phyloP scores from a whole-genome alignment of 2,113 vertebrate species.

The Pristiophorus japonicus region DNA sequence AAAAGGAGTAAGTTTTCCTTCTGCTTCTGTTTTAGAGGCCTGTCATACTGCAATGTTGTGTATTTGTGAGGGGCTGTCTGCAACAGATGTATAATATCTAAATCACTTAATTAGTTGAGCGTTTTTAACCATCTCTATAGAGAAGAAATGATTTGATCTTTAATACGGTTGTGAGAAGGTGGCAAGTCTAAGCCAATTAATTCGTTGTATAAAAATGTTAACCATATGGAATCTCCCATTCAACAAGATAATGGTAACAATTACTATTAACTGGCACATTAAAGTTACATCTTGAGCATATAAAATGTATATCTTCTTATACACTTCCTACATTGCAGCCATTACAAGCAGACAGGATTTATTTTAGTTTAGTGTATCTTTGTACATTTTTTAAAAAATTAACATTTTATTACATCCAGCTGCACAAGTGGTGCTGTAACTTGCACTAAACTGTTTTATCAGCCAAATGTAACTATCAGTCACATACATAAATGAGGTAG shows the following conservation, averaged over 20 bases:
- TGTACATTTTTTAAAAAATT: neutral
- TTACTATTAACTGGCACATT: neutral
- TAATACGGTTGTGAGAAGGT: neutral
- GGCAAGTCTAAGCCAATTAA: neutral
- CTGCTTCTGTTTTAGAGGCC: neutral
- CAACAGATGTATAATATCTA: neutral
- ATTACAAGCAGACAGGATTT: neutral
- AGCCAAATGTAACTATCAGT: neutral
- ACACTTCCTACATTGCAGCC: neutral
- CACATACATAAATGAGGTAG: neutral
- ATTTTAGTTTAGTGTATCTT: neutral
- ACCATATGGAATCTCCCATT: neutral
- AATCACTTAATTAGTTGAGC: neutral
- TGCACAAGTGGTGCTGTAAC: neutral
- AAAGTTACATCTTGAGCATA: neutral
- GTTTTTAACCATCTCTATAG: neutral
- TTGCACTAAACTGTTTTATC: neutral
- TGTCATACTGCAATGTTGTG: neutral
- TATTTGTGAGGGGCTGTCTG: neutral
- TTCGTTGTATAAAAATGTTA: neutral
- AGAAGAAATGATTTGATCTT: neutral
- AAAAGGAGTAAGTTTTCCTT: neutral
- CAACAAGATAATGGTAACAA: neutral
- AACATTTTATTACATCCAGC: neutral
- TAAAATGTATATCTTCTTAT: neutral